Evolutionary conservation across 2,113 vertebrate species (phyloP), one percentile per base, ranked within the genome.

Genomic region (Meleagris gallopavo): DNA sequence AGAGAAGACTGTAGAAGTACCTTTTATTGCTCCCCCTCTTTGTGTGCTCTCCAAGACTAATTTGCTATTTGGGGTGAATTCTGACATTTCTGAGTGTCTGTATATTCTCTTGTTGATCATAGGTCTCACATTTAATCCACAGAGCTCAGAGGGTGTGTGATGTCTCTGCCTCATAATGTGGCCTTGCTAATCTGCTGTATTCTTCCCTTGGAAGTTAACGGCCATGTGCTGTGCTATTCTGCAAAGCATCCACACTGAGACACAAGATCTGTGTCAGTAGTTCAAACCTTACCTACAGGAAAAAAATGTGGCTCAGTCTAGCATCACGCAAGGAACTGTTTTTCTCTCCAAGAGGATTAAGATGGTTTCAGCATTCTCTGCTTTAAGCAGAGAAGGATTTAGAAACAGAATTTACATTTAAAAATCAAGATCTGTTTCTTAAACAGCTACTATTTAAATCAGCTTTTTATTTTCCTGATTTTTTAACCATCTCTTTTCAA

Each of bases 201-300:
- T 83, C 58, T 38, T 55, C 76, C 25, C 22, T 46, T 85, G n/a
- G 30, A 9, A 21, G 3, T 69, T 64, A 75, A 93, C 45, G 34
- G 29, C 6, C 48, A 10, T 30, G 29, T 61, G 7, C 40, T 79
- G 13, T 76, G 43, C 20, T 58, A 57, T 89, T 78, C 43, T 66
- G 57, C 38, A 62, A 61, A 69, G 5, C 18, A 10, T 55, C 10
- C 9, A 3, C 2, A 1, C 38, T 86, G 45, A 46, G 22, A 14
- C 72, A 54, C 7, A 10, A 3, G 1, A 70, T 22, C 20, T 0
- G 0, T 58, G 48, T 11, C 18, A 62, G 54, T 52, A 70, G 54
- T 40, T 75, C 1, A 0, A 43, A 61, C 20, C 20, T 9, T 50
- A 5, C 16, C 40, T 80, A 43, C 25, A 52, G 30, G 32, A 67